Conservation (phyloP, 2,888 invertebrate genomes). For the Exephanes ischioxanthus region DNA sequence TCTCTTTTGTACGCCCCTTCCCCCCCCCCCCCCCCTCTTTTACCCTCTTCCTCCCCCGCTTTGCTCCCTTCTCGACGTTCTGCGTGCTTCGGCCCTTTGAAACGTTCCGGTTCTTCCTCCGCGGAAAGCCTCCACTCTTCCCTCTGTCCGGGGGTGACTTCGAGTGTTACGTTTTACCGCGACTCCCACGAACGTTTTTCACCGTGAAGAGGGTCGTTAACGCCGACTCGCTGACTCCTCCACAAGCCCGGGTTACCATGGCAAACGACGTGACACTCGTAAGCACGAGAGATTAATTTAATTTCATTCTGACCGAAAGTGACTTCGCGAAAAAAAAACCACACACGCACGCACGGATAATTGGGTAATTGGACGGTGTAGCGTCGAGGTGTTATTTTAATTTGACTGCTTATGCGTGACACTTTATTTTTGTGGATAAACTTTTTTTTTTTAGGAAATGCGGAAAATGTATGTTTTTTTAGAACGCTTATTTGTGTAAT, state of each 20-base stretch:
- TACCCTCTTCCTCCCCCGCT: background rate
- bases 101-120: slow-evolving; percentile 23
- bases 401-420: background rate
- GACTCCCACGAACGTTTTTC: slow-evolving; percentile 34
- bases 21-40: slow-evolving; percentile 3
- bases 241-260: slow-evolving; percentile 29
- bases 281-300: slow-evolving; percentile 31
- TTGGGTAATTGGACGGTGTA: background rate
- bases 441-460: no score
- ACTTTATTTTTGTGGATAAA: no score
- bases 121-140: background rate
- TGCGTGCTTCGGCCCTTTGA: slow-evolving; percentile 19
- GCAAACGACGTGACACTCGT: slow-evolving; percentile 36
- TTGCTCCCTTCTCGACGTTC: no score
- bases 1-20: slow-evolving; percentile 4
- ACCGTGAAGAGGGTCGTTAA: slow-evolving; percentile 46
- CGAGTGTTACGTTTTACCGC: slow-evolving; percentile 25
- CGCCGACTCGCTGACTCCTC: slow-evolving; percentile 10
- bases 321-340: background rate
- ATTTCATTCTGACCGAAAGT: slow-evolving; percentile 14
- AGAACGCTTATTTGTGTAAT: no score
- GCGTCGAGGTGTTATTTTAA: slow-evolving; percentile 2
- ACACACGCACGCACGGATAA: no score
- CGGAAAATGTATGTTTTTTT: no score
- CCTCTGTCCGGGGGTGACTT: slow-evolving; percentile 7